Conservation (phyloP, 2,888 invertebrate genomes). For the Colletes collaris region DNA sequence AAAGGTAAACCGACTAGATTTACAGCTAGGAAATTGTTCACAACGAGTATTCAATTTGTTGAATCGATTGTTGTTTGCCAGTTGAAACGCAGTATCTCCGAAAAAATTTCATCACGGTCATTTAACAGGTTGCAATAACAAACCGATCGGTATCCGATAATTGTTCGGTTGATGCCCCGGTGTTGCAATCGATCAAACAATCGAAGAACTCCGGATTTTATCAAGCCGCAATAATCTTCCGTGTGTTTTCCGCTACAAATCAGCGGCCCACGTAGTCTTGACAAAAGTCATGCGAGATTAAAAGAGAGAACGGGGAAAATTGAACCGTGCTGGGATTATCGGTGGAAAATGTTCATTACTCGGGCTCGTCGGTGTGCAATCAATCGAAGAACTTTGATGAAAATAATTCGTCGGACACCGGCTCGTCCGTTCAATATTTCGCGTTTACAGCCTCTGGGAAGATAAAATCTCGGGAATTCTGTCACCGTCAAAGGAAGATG, state of each 20-base stretch:
- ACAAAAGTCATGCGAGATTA: background rate
- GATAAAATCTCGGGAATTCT: background rate
- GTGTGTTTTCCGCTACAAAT: background rate
- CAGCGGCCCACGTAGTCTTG: background rate
- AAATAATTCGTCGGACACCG: conserved; percentile 21
- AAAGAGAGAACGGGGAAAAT: background rate
- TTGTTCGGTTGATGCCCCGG: too few relatives aligned
- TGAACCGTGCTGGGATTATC: background rate
- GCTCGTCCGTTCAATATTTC: background rate
- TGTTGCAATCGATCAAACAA: too few relatives aligned
- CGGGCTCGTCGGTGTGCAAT: background rate
- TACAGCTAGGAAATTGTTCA: too few relatives aligned
- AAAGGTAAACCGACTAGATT: too few relatives aligned
- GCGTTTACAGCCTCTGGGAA: conserved; percentile 6
- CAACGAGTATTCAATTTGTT: too few relatives aligned
- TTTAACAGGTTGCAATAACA: too few relatives aligned
- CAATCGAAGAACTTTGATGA: conserved; percentile 24
- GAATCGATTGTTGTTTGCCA: too few relatives aligned
- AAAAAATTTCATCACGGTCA: too few relatives aligned
- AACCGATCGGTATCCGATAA: too few relatives aligned
- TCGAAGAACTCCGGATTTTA: background rate
- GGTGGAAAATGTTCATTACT: conserved; percentile 16
- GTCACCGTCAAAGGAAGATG: conserved; percentile 2
- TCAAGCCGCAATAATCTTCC: background rate
- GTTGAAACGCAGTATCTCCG: too few relatives aligned